These are phyloP conservation scores for Protobothrops flavoviridis DNA, from an alignment of 2,113 vertebrate species.

Conservation along the genomic window DNA sequence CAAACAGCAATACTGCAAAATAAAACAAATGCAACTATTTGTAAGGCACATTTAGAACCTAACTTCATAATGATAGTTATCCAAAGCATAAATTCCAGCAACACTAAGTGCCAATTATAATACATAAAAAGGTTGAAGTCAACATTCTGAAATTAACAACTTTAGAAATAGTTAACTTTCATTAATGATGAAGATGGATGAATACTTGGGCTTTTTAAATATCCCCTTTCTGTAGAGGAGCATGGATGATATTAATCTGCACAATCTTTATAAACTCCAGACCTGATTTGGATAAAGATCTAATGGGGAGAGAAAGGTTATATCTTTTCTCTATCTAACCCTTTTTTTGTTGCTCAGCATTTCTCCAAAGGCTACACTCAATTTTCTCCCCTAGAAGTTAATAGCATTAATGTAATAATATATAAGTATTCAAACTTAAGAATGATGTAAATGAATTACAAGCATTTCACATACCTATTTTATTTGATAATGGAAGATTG, in stretches of 20 bases:
- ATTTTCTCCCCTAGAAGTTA: not conserved
- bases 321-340: not conserved
- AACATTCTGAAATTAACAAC: not conserved
- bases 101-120: not conserved
- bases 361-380: not conserved
- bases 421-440: not conserved
- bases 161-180: not conserved
- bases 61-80: not conserved
- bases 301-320: not conserved
- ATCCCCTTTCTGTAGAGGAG: not conserved
- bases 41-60: not conserved
- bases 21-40: not conserved
- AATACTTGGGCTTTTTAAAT: not conserved
- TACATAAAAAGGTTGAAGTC: not conserved
- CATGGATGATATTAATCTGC: not conserved
- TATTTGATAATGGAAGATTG: not conserved
- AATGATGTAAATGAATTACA: not conserved
- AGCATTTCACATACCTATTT: not conserved
- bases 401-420: not conserved
- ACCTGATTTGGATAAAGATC: not conserved
- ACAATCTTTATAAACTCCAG: not conserved
- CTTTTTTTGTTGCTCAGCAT: not conserved
- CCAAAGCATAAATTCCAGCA: not conserved
- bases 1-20: not conserved
- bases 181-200: not conserved